phyloP scores from a whole-genome alignment of 2,888 invertebrate genomes.

The Pheosia tremula region DNA sequence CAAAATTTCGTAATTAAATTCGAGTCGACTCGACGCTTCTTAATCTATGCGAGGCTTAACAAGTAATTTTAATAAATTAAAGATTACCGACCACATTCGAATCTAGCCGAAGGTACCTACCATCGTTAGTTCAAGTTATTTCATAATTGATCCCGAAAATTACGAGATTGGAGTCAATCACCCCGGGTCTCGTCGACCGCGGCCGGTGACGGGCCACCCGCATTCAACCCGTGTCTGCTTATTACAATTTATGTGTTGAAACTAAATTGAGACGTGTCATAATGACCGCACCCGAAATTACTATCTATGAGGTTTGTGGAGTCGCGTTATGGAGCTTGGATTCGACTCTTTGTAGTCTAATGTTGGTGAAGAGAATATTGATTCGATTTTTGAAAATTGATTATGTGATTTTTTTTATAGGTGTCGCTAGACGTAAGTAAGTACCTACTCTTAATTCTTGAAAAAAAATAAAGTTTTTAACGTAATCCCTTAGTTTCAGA shows the following conservation, averaged over 20 bases:
- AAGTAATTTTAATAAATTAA: not conserved
- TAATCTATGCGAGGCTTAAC: too few relatives aligned
- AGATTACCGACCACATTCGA: not conserved
- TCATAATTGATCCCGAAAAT: slow-evolving; percentile 21
- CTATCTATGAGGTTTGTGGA: slow-evolving; percentile 42
- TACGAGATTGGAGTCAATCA: slow-evolving; percentile 33
- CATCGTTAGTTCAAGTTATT: slow-evolving; percentile 1
- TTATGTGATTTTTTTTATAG: not conserved
- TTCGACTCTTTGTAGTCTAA: slow-evolving; percentile 26
- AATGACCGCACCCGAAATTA: slow-evolving; percentile 75
- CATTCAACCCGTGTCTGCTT: slow-evolving; percentile 57
- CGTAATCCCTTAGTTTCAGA: too few relatives aligned
- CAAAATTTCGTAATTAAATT: too few relatives aligned
- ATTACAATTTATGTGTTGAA: slow-evolving; percentile 76
- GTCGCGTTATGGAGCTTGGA: slow-evolving; percentile 42
- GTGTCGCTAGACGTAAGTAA: too few relatives aligned
- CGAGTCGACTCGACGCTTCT: too few relatives aligned
- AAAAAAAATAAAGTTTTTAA: too few relatives aligned
- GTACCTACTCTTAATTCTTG: too few relatives aligned
- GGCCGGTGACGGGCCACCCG: slow-evolving; percentile 63
- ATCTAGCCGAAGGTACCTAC: too few relatives aligned
- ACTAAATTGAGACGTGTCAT: slow-evolving; percentile 82
- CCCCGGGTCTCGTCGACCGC: slow-evolving; percentile 32
- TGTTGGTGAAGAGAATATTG: too few relatives aligned
- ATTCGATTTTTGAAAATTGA: too few relatives aligned